Evolutionary conservation across 2,888 invertebrate species (phyloP), one percentile per base, ranked within the genome.

Genomic region (Ichneumon xanthorius): DNA sequence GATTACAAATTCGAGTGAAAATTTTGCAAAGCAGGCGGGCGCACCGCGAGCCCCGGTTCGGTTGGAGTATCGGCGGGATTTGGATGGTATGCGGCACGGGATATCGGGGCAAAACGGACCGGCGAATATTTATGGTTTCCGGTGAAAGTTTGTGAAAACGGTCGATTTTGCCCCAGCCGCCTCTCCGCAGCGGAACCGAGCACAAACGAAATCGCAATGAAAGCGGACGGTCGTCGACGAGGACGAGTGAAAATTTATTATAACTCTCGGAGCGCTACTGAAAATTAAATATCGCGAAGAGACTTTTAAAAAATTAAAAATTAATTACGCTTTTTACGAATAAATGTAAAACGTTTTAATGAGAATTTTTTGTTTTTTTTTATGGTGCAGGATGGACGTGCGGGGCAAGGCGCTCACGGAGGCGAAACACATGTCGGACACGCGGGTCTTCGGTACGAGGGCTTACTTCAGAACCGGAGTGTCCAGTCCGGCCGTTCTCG

Each of bases 351-450:
- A 65, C 16, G 33, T 61, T 53, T 67, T 16, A 67, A 55, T 70
- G 4, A 70, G 37, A 58, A 26, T 63, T 88, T 82, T 30, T 37
- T n/a, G n/a, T n/a, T 30, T 37, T 40, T 87, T 84, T 37, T 30
- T 53, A 83, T 91, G 88, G 96, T 95, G 0, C 96, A 98, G 98
- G 94, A 97, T 98, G 94, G 98, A 98, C 95, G 97, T 97, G 30
- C 96, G 98, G 88, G 98, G 97, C 91, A 97, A 97, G 94, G 96
- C 97, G 89, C 95, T 97, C 89, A 96, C 96, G 75, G 96, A 97
- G 91, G 97, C 97, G 68, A 95, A 96, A 78, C 98, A 98, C 95
- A 97, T 97, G 96, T 98, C 98, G 58, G 97, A 97, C 80, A 96
- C 97, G 82, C 97, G 97, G 94, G 97, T 97, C 92, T 98, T 98